A percentile compares a stretch with the other conserved stretches of the same genome.
phyloP scores from a whole-genome alignment of 2,113 vertebrate species.

The Trochalopteron elliotii region DNA sequence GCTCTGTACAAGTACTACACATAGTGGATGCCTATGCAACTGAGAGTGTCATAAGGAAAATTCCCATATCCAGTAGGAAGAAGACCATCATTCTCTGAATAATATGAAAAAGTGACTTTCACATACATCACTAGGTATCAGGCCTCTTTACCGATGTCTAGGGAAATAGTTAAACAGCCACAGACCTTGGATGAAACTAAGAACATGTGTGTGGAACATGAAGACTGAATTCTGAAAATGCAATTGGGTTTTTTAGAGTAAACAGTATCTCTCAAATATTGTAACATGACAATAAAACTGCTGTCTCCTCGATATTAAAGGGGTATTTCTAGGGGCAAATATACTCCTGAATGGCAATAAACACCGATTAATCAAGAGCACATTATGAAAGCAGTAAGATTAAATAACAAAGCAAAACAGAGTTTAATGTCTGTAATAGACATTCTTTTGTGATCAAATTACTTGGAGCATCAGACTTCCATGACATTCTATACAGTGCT shows the following conservation, averaged over 20 bases:
- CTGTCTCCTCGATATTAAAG: neutral
- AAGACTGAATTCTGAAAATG: neutral
- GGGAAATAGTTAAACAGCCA: neutral
- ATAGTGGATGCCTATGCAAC: neutral
- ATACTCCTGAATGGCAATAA: neutral
- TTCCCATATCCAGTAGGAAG: neutral
- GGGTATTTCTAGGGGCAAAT: neutral
- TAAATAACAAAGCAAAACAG: neutral
- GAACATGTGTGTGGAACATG: rapidly evolving
- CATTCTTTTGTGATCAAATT: neutral
- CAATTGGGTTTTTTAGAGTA: neutral
- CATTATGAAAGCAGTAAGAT: neutral
- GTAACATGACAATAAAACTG: neutral
- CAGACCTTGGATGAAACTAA: neutral
- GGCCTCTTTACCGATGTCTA: neutral
- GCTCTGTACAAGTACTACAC: neutral
- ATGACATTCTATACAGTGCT: neutral
- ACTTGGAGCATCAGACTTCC: neutral
- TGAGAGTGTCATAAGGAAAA: neutral
- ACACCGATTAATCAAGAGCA: neutral
- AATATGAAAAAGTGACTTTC: neutral
- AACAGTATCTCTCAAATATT: neutral
- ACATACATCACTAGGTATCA: neutral
- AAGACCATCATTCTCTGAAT: neutral
- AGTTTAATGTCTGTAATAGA: neutral